phyloP scores from a whole-genome alignment of 2,113 vertebrate genomes.

The Sorex araneus region DNA sequence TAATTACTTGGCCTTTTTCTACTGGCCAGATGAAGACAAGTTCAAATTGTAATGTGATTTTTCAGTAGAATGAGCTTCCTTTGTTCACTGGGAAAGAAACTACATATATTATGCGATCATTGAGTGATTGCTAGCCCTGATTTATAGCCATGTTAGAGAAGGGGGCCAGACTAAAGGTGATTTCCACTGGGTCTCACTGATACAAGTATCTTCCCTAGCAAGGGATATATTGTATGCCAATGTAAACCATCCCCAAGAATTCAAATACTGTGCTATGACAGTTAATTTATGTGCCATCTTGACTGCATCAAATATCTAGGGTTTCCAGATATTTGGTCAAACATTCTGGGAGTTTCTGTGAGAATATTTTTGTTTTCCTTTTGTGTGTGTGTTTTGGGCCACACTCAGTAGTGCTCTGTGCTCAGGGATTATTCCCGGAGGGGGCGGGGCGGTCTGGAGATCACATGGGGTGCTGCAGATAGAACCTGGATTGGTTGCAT shows the following conservation, averaged over 20 bases:
- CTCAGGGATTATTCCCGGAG: too few relatives aligned
- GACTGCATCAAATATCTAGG: too few relatives aligned
- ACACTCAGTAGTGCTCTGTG: too few relatives aligned
- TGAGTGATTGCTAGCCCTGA: not conserved
- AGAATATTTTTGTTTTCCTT: not conserved
- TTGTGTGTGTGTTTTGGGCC: not conserved
- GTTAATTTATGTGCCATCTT: not conserved
- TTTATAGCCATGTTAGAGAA: not conserved
- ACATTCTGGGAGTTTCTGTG: not conserved
- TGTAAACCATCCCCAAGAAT: not conserved
- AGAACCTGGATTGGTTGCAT: too few relatives aligned
- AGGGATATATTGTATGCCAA: not conserved
- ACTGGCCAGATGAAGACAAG: not conserved
- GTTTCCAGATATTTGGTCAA: conserved; percentile 15
- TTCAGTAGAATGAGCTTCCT: conserved; percentile 23
- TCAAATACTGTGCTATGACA: not conserved
- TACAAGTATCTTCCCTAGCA: not conserved
- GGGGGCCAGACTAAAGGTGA: conserved; percentile 9
- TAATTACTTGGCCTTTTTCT: not conserved
- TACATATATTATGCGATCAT: not conserved
- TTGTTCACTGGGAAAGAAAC: conserved; percentile 39
- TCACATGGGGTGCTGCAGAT: too few relatives aligned
- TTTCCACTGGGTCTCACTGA: not conserved
- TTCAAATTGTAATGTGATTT: conserved; percentile 6
- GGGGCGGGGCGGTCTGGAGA: too few relatives aligned